phyloP scores from a whole-genome alignment of 2,888 invertebrate species.

The Acanthococcus lagerstroemiae region DNA sequence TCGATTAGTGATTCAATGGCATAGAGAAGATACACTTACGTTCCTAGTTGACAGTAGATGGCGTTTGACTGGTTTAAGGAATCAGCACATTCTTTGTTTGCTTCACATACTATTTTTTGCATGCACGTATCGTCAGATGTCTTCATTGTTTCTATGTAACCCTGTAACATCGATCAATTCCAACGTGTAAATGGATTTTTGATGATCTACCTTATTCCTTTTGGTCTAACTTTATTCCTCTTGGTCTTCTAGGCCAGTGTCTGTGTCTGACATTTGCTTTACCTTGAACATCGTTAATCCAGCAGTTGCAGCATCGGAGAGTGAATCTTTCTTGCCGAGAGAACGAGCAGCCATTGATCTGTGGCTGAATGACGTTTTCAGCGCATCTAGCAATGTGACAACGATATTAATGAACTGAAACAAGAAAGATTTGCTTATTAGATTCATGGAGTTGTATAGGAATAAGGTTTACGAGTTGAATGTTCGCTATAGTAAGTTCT shows the following conservation, averaged over 20 bases:
- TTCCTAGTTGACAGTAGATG: constrained; percentile 85
- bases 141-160: constrained; percentile 66
- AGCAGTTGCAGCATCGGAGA: constrained; percentile 80
- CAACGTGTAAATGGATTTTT: no score
- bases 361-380: constrained; percentile 87
- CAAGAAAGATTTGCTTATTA: no score
- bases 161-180: no score
- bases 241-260: background rate
- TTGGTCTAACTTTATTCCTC: background rate
- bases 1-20: background rate
- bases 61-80: constrained; percentile 61
- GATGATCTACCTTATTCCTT: background rate
- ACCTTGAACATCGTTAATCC: constrained; percentile 73
- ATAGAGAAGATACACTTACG: constrained; percentile 54
- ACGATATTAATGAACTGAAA: constrained; percentile 83
- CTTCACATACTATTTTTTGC: constrained; percentile 79
- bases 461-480: no score
- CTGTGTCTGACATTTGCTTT: background rate
- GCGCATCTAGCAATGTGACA: constrained; percentile 77
- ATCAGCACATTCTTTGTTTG: constrained; percentile 72
- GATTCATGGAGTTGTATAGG: no score
- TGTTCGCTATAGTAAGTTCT: no score
- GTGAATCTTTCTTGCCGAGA: constrained; percentile 74
- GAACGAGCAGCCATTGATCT: constrained; percentile 75
- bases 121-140: constrained; percentile 71